Conservation (phyloP, 2,888 invertebrate genomes). For the Glyphotaelius pellucidus region DNA sequence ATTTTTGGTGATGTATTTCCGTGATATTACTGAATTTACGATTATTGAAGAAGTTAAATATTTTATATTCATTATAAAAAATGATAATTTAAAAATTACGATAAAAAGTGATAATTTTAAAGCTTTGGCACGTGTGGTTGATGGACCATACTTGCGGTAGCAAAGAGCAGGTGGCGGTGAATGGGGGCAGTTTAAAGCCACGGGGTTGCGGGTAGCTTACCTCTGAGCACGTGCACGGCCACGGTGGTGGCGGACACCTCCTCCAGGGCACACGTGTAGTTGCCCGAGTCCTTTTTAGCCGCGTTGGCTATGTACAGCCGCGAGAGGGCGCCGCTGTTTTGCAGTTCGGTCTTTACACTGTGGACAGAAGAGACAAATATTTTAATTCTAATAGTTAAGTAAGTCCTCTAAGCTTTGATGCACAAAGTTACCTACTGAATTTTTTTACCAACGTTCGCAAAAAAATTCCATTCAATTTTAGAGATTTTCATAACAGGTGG, state of each 20-base stretch:
- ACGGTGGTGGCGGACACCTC: conserved; percentile 85
- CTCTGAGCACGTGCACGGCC: conserved; percentile 87
- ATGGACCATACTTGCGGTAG: background rate
- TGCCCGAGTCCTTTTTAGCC: conserved; percentile 86
- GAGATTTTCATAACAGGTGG: too few relatives aligned
- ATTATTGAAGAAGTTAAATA: too few relatives aligned
- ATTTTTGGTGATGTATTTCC: too few relatives aligned
- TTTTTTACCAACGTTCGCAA: too few relatives aligned
- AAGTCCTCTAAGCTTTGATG: too few relatives aligned
- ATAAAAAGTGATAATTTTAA: too few relatives aligned
- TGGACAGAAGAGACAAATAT: conserved; percentile 59
- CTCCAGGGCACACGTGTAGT: conserved; percentile 86
- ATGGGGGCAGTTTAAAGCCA: background rate
- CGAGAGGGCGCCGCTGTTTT: conserved; percentile 84
- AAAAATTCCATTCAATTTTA: too few relatives aligned
- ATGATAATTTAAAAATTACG: too few relatives aligned
- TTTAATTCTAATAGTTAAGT: background rate
- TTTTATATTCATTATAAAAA: too few relatives aligned
- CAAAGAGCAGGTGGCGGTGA: background rate
- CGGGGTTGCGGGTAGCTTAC: conserved; percentile 72
- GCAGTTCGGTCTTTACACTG: conserved; percentile 89
- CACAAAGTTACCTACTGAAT: too few relatives aligned
- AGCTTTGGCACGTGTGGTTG: background rate
- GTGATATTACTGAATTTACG: too few relatives aligned
- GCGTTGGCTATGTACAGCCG: conserved; percentile 89